These are phyloP conservation scores for Sorex fumeus DNA, from an alignment of 2,113 vertebrate genomes.

Conservation along the genomic window DNA sequence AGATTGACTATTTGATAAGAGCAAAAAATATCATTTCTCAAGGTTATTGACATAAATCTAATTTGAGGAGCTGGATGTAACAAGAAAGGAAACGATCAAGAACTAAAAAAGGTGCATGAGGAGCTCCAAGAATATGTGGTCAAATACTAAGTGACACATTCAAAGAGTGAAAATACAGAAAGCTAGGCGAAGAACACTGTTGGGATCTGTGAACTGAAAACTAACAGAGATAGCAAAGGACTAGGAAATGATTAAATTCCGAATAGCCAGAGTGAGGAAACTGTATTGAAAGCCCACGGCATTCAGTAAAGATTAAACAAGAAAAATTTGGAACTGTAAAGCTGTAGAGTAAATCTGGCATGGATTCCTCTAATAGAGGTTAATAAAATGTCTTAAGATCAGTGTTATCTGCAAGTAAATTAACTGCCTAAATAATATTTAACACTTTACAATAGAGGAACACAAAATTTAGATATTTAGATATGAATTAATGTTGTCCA, in stretches of 20 bases:
- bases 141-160: not conserved
- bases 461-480: not conserved
- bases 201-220: not conserved
- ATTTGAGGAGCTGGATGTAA: not conserved
- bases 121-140: not conserved
- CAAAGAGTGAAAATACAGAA: constrained; percentile 18
- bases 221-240: not conserved
- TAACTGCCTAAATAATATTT: not conserved
- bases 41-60: not conserved
- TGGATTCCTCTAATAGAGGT: constrained; percentile 6
- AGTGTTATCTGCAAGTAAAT: not conserved
- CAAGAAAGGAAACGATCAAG: not conserved
- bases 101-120: not conserved
- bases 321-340: not conserved
- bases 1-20: not conserved
- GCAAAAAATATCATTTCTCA: constrained; percentile 26
- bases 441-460: not conserved
- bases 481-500: not conserved
- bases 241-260: not conserved
- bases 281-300: not conserved
- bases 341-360: not conserved
- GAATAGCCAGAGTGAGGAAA: not conserved
- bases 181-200: not conserved
- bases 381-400: not conserved
- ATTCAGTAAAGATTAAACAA: not conserved